Evolutionary conservation across 2,797 vertebrate genomes (phyloP), one percentile per base, ranked within the genome.

Genomic region (Enteromius viviparus): DNA sequence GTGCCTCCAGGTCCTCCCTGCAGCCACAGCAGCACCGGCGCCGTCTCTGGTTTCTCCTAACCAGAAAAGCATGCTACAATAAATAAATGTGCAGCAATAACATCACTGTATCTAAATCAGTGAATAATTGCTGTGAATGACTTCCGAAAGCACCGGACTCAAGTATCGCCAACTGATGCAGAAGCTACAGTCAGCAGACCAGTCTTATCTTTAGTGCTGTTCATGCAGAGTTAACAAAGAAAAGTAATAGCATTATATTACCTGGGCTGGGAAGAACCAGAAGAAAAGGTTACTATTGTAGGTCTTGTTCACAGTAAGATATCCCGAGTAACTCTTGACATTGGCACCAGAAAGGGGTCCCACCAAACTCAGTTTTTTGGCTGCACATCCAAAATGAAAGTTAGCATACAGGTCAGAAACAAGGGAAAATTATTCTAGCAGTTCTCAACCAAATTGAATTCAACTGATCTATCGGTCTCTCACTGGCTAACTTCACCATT

Each of bases 231-330:
- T 26, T 26, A 26, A 26, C 26, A 26, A 26, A 26, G 26, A 26
- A 26, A 26, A 26, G 26, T 26, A 26, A 26, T 26, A 26, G 26
- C 26, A 26, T 76, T 58, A 58, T n/a, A 76, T 19, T 93, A 91
- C 93, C 89, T 94, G 90, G 21, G 96, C 96, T 2, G 96, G 96
- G 80, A 96, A 94, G 89, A 96, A 96, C 96, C 96, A 97, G 86
- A 96, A 97, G 92, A 96, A 96, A 69, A 98, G 93, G 90, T 95
- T 97, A 90, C 94, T 97, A 91, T 96, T 97, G 93, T 93, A 95
- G 49, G 90, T 94, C 83, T 95, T 94, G 90, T 95, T 97, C 88
- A 95, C 92, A 0, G 96, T 97, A 72, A 96, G 84, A 87, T 97
- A 98, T 10, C 95, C 90, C 0, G 95, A 89, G 47, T 94, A 96